A percentile compares a stretch with the other conserved stretches of the same genome.
Conservation (phyloP, 2,113 vertebrate genomes). For the Cephalopterus ornatus region DNA sequence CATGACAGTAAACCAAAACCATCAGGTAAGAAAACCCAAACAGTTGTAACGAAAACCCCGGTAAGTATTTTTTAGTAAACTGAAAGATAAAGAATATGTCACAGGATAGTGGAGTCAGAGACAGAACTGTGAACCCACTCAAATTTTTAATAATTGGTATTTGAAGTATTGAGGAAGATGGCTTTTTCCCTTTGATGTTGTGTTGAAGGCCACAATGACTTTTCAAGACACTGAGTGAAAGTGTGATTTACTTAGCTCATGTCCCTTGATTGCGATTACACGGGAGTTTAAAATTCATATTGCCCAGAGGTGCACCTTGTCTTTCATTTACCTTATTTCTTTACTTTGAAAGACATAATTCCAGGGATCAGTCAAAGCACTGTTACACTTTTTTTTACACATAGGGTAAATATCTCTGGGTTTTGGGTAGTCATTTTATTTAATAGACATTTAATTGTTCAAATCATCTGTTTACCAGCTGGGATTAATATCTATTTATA, state of each 20-base stretch:
- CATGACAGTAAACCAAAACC: not conserved
- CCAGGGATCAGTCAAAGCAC: not conserved
- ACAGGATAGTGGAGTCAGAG: not conserved
- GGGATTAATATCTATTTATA: not conserved
- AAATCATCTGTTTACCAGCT: not conserved
- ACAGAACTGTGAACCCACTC: not conserved
- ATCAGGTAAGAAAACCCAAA: not conserved
- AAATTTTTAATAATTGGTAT: not conserved
- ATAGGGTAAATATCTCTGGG: not conserved
- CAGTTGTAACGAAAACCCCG: rapidly evolving
- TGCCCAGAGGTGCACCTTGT: not conserved
- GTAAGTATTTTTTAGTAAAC: not conserved
- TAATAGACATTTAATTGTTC: not conserved
- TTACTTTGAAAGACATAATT: not conserved
- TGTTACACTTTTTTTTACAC: not conserved
- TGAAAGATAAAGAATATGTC: not conserved
- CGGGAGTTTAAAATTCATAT: not conserved
- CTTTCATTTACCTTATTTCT: not conserved
- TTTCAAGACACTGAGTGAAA: not conserved
- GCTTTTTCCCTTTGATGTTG: not conserved
- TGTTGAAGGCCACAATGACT: not conserved
- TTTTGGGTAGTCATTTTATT: not conserved
- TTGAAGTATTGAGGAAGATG: not conserved
- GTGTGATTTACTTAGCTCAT: not conserved
- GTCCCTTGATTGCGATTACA: not conserved